Evolutionary conservation across 2,888 invertebrate genomes (phyloP).

Genomic region (Chydorus sphaericus): DNA sequence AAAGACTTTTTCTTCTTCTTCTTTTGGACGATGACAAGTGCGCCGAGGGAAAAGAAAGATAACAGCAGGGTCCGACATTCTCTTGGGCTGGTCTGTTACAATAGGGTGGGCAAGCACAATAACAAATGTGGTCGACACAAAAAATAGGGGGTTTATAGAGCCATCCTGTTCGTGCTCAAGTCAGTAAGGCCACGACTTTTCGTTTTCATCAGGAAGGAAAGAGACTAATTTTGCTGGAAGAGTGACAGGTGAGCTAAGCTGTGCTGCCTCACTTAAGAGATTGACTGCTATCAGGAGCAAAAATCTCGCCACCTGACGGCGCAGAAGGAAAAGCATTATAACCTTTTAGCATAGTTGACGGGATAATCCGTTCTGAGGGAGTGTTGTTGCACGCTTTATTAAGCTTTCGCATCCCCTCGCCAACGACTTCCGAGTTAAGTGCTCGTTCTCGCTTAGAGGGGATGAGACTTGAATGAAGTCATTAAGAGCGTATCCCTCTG

Average conservation of each 20-base stretch:
- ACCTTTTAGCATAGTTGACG: background rate
- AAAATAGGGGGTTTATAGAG: background rate
- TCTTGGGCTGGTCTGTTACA: background rate
- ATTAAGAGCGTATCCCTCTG: background rate
- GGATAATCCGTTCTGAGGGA: background rate
- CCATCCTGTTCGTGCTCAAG: background rate
- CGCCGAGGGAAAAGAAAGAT: too few relatives aligned
- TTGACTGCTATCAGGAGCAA: background rate
- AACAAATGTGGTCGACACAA: background rate
- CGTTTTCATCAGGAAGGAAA: too few relatives aligned
- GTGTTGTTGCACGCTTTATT: constrained; percentile 5
- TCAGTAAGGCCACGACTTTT: background rate
- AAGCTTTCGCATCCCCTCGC: background rate
- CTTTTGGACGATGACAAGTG: too few relatives aligned
- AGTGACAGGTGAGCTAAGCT: too few relatives aligned
- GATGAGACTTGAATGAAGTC: background rate
- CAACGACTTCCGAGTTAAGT: background rate
- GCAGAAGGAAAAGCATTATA: background rate
- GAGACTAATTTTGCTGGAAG: too few relatives aligned
- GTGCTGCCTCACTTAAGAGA: background rate
- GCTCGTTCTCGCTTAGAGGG: background rate
- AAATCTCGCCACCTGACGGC: background rate
- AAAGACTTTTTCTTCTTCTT: background rate
- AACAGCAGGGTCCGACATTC: too few relatives aligned
- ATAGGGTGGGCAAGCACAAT: background rate